Percentiles rank a stretch among this genome's conserved stretches.
These are phyloP conservation scores for Cercopithecus mona DNA, from an alignment of 2,113 vertebrate genomes.

Conservation along the genomic window DNA sequence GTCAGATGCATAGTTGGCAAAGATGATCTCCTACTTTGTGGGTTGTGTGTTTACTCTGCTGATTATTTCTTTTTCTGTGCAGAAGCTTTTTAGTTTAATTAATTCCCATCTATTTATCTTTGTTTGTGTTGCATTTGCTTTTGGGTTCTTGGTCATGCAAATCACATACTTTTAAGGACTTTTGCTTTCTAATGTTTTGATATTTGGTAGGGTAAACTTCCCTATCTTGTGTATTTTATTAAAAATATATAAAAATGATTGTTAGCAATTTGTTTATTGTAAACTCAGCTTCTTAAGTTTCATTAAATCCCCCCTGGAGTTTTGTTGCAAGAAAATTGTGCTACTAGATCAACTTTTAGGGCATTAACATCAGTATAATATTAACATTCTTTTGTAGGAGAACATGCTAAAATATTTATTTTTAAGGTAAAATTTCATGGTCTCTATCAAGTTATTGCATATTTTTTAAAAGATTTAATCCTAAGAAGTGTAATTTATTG, in stretches of 20 bases:
- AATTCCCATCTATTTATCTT: too few species aligned
- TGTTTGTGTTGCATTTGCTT: too few species aligned
- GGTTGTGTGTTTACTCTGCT: too few species aligned
- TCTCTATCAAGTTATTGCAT: neutral
- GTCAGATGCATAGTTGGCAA: too few species aligned
- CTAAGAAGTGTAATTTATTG: neutral
- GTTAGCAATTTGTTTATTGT: neutral
- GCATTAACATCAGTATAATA: neutral
- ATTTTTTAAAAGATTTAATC: neutral
- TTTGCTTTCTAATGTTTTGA: neutral
- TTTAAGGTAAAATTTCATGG: neutral
- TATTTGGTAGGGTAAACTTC: neutral
- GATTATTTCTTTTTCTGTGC: too few species aligned
- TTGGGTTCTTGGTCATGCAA: neutral
- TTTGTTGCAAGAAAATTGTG: neutral
- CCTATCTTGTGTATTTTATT: neutral
- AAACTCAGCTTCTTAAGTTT: neutral
- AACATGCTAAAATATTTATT: neutral
- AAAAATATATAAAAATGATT: neutral
- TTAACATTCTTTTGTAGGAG: neutral
- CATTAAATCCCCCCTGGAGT: slow-evolving; percentile 14
- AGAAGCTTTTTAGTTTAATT: too few species aligned
- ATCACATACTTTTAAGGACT: neutral
- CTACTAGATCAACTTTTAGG: neutral
- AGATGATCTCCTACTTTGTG: too few species aligned